phyloP scores from a whole-genome alignment of 2,797 vertebrate genomes.

The Clamator glandarius region DNA sequence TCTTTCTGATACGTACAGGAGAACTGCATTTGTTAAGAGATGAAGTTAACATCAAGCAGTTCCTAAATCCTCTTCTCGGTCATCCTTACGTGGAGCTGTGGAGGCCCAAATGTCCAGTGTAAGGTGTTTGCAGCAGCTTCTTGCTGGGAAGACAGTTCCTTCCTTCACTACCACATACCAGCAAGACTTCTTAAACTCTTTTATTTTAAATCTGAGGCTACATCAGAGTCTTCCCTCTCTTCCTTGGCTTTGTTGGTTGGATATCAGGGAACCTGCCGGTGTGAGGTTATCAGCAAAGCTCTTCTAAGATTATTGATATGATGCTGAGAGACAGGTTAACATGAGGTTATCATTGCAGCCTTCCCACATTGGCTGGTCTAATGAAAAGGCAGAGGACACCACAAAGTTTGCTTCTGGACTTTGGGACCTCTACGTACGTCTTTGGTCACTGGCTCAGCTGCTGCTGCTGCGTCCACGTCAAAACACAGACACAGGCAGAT shows the following conservation, averaged over 20 bases:
- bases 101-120: background rate
- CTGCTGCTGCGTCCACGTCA: background rate
- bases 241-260: background rate
- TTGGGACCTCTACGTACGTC: background rate
- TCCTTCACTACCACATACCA: background rate
- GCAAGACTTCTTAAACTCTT: background rate
- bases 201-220: background rate
- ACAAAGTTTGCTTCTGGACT: background rate
- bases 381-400: background rate
- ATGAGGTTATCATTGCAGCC: background rate
- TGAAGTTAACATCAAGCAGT: background rate
- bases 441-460: rapidly evolving
- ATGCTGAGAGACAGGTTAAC: background rate
- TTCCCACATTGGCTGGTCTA: background rate
- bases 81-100: rapidly evolving
- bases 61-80: background rate
- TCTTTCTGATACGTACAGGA: background rate
- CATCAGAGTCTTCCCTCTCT: background rate
- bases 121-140: background rate
- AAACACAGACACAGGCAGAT: background rate
- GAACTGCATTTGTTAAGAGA: background rate
- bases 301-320: background rate
- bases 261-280: background rate
- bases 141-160: background rate
- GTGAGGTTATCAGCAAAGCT: background rate